Evolutionary conservation across 2,888 invertebrate species (phyloP), one percentile per base, ranked within the genome.

Genomic region (Hipparchia sbordonii): DNA sequence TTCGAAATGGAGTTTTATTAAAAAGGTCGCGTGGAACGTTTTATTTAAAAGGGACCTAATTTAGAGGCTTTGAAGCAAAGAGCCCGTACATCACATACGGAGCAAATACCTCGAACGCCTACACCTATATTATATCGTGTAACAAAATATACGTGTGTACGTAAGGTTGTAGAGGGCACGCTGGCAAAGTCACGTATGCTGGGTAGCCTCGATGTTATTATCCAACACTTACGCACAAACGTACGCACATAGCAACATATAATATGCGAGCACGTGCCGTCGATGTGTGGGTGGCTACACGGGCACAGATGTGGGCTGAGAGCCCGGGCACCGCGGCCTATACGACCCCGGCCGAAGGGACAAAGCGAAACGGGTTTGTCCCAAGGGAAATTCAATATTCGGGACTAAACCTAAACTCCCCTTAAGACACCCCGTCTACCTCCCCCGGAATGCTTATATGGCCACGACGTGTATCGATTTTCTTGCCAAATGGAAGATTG

Each of bases 321-420:
- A 80, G 88, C 92, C 92, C 92, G 92, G 92, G 93, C 92, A 91
- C 87, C 87, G 81, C 86, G 89, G 91, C 92, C 92, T 90, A 91
- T 89, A 91, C 93, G 92, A 92, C 92, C 93, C 92, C 91, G 89
- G 85, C 85, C 87, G 86, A 92, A 93, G 93, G 93, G 93, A 93
- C 93, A 93, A 93, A 92, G 93, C 88, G 93, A 93, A 93, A 93
- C 93, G 93, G 94, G 94, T 94, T 94, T 93, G 93, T 94, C 94
- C 93, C 94, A 90, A 90, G 94, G 94, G 94, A 94, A 94, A 94
- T 94, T 94, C 94, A 94, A 94, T 94, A 94, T 94, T 94, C 94
- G 94, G 94, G 93, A 92, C 93, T 93, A 93, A 93, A 93, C 93
- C 93, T 91, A 93, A 93, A 91, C 93, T 90, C 94, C 94, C 94